These are phyloP conservation scores for Portevinia maculata DNA, from an alignment of 2,888 invertebrate genomes.

Conservation along the genomic window DNA sequence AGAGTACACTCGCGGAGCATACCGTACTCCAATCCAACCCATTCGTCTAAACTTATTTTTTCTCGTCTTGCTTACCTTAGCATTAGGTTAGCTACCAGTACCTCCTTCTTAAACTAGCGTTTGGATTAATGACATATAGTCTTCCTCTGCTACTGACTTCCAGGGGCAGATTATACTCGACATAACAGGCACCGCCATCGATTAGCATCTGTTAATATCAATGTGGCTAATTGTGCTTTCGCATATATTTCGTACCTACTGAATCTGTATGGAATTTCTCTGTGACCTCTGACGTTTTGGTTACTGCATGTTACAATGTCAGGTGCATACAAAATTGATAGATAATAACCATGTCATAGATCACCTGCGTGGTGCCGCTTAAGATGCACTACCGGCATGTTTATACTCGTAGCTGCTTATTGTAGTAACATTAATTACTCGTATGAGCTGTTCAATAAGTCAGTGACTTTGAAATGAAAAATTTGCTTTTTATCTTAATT, in stretches of 20 bases:
- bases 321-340: neutral
- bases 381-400: no score
- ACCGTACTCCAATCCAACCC: no score
- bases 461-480: no score
- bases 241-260: neutral
- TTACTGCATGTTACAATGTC: neutral
- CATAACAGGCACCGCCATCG: neutral
- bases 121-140: neutral
- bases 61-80: no score
- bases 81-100: no score
- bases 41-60: no score
- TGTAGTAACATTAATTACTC: no score
- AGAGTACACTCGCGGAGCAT: no score
- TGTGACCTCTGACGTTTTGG: slow-evolving; percentile 5
- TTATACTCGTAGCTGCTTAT: no score
- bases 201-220: neutral
- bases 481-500: no score
- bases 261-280: neutral
- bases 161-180: neutral
- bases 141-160: neutral
- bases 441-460: no score
- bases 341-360: slow-evolving; percentile 11
- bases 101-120: neutral
- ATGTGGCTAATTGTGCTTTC: neutral
- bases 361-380: neutral